A percentile compares a stretch with the other conserved stretches of the same genome.
Conservation (phyloP, 2,113 vertebrate species). For the Hyaena hyaena region DNA sequence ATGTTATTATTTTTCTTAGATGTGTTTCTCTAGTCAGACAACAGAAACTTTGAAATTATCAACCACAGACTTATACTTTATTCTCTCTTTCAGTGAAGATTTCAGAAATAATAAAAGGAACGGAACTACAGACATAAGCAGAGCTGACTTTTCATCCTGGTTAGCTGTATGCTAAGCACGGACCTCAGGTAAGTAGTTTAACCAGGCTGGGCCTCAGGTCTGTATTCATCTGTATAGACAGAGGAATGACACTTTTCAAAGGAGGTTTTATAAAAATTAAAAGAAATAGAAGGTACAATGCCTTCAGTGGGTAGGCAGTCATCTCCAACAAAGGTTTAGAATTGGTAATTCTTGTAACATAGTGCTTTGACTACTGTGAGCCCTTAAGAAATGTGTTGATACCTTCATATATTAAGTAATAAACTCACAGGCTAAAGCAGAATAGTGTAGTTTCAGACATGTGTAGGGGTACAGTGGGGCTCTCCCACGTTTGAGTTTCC, state of each 20-base stretch:
- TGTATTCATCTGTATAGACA: slow-evolving; percentile 34
- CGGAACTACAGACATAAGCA: neutral
- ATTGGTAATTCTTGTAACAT: neutral
- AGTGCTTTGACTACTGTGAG: neutral
- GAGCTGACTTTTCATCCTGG: neutral
- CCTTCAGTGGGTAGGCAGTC: neutral
- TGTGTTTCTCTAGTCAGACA: slow-evolving; percentile 10
- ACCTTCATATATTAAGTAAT: neutral
- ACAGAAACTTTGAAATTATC: slow-evolving; percentile 43
- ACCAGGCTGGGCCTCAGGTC: neutral
- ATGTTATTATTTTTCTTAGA: slow-evolving; percentile 8
- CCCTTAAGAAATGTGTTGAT: neutral
- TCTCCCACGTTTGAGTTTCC: neutral
- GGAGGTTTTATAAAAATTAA: neutral
- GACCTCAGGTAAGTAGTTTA: slow-evolving; percentile 44
- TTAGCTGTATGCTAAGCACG: neutral
- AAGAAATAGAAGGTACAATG: neutral
- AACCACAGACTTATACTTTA: neutral
- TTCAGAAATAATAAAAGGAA: slow-evolving; percentile 13
- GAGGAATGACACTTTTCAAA: neutral
- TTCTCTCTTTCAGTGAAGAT: neutral
- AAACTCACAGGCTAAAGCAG: neutral
- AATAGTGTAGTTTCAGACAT: neutral
- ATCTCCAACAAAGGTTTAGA: neutral
- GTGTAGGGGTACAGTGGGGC: neutral